Evolutionary conservation across 2,797 vertebrate genomes (phyloP).

Genomic region (Agapornis canus): DNA sequence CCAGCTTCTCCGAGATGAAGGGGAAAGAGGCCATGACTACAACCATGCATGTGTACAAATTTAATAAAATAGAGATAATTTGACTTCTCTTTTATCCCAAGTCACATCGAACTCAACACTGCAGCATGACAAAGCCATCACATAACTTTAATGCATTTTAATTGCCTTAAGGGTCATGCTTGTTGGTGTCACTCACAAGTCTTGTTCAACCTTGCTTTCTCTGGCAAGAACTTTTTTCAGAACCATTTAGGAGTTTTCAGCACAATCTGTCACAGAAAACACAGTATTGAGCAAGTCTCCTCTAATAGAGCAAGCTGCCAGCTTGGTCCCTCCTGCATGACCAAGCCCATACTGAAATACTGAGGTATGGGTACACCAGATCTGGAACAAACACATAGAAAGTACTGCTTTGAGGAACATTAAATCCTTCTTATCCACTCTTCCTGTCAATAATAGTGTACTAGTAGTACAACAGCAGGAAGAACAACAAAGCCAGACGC

Average conservation of each 20-base stretch:
- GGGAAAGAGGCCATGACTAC: neutral
- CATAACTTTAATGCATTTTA: neutral
- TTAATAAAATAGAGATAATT: slow-evolving; percentile 37
- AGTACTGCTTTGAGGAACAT: neutral
- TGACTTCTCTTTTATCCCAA: neutral
- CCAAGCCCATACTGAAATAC: neutral
- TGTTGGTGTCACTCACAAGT: neutral
- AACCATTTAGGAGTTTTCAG: neutral
- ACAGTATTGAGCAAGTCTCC: neutral
- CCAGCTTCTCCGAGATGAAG: neutral
- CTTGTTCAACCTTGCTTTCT: neutral
- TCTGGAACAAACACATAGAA: neutral
- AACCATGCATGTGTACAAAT: neutral
- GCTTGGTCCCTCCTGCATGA: neutral
- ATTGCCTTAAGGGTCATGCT: neutral
- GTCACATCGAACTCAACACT: neutral
- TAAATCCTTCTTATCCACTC: neutral
- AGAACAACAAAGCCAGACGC: neutral
- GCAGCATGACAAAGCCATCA: neutral
- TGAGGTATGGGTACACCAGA: neutral
- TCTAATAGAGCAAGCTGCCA: neutral
- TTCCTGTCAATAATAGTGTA: neutral
- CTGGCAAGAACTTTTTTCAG: neutral
- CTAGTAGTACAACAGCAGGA: neutral
- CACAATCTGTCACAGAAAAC: neutral